These are phyloP conservation scores for Anoplolepis gracilipes DNA, from an alignment of 1,140 invertebrate species.

Conservation along the genomic window DNA sequence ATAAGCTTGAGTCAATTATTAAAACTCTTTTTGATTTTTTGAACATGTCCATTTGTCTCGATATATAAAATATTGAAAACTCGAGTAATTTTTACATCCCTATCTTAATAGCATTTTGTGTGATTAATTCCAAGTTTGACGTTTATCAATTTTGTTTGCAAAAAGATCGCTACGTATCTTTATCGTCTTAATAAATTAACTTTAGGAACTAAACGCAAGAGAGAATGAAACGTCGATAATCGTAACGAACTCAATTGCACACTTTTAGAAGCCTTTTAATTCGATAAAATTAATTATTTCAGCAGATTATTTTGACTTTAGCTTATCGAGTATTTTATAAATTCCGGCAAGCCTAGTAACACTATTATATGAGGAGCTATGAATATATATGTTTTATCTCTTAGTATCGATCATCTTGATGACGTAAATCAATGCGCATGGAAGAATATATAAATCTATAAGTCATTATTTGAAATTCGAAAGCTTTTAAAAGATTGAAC, in stretches of 20 bases:
- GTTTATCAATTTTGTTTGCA: constrained; percentile 24
- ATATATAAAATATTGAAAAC: neutral
- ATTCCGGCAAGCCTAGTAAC: constrained; percentile 21
- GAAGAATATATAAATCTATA: constrained; percentile 33
- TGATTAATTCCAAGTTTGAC: constrained; percentile 45
- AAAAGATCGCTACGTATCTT: constrained; percentile 31
- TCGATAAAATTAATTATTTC: constrained; percentile 50
- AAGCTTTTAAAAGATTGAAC: constrained; percentile 1
- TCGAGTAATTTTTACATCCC: constrained; percentile 34
- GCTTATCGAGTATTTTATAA: constrained; percentile 42
- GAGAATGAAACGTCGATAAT: constrained; percentile 46
- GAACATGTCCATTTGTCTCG: constrained; percentile 7
- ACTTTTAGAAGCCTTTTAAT: constrained; percentile 27
- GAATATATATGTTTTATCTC: constrained; percentile 13
- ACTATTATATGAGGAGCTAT: neutral
- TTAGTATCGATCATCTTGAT: neutral
- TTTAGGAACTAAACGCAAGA: constrained; percentile 29
- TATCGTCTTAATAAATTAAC: constrained; percentile 47
- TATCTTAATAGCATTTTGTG: constrained; percentile 21
- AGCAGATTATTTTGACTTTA: constrained; percentile 42
- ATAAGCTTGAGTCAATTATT: constrained; percentile 31
- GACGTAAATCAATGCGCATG: constrained; percentile 26
- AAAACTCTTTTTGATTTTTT: constrained; percentile 3
- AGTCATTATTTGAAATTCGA: constrained; percentile 45
- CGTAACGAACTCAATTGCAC: constrained; percentile 32